A percentile compares a stretch with the other conserved stretches of the same genome.
phyloP scores from a whole-genome alignment of 2,888 invertebrate species.

The Lissocephala sabroskyi region DNA sequence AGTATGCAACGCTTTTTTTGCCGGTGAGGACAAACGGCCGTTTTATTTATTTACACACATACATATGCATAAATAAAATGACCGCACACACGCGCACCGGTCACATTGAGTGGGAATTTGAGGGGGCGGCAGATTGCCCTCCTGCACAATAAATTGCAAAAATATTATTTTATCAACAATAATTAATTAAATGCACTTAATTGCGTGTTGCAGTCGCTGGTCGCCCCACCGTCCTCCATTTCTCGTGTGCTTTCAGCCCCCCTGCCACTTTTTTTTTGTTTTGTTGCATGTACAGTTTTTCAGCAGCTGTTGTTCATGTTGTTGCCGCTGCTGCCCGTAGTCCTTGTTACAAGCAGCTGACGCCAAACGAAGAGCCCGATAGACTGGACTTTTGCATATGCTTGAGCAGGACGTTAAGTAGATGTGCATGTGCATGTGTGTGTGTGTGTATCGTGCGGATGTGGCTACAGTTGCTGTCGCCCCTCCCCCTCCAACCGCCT shows the following conservation, averaged over 20 bases:
- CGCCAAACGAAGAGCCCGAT: slow-evolving; percentile 21
- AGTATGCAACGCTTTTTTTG: slow-evolving; percentile 25
- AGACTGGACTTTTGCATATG: slow-evolving; percentile 48
- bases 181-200: slow-evolving; percentile 65
- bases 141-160: slow-evolving; percentile 58
- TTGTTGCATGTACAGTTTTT: too few species aligned
- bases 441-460: slow-evolving; percentile 27
- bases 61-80: slow-evolving; percentile 54
- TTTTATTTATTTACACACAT: slow-evolving; percentile 55
- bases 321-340: slow-evolving; percentile 2
- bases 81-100: too few species aligned
- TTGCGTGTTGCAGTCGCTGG: slow-evolving; percentile 49
- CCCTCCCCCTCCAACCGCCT: not conserved
- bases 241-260: too few species aligned
- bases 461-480: slow-evolving; percentile 23
- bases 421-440: slow-evolving; percentile 50
- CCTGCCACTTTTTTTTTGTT: not conserved
- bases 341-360: slow-evolving; percentile 37
- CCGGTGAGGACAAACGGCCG: not conserved
- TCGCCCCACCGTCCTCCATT: not conserved
- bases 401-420: slow-evolving; percentile 58
- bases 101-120: too few species aligned
- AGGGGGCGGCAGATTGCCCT: slow-evolving; percentile 3
- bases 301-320: too few species aligned
- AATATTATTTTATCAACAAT: slow-evolving; percentile 67